Conservation (phyloP, 37 sponge, comb jelly and placozoan genomes). For the Chondrosia reniformis region DNA sequence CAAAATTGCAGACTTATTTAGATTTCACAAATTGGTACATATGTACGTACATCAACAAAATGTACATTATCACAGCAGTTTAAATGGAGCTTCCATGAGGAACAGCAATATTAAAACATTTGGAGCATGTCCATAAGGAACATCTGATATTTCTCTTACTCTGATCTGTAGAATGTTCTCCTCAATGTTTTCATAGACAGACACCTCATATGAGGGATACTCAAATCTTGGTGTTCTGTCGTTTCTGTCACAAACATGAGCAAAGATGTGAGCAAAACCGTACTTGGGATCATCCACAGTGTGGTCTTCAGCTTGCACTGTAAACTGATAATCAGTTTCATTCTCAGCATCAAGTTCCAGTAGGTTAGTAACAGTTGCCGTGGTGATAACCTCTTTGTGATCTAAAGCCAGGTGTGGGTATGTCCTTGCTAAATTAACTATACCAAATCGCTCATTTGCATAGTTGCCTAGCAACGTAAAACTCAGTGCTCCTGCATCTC, state of each 20-base stretch:
- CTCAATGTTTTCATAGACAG: not conserved
- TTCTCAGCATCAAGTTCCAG: not conserved
- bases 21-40: too few relatives aligned
- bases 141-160: too few relatives aligned
- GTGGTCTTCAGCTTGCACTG: not conserved
- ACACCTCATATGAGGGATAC: not conserved
- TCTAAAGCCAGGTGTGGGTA: slow-evolving; percentile 36
- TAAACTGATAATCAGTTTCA: not conserved
- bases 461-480: not conserved
- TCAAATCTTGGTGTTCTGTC: slow-evolving; percentile 1
- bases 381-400: not conserved
- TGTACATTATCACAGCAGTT: too few relatives aligned
- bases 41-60: too few relatives aligned
- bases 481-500: slow-evolving; percentile 7
- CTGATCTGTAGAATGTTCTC: not conserved
- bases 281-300: not conserved
- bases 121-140: too few relatives aligned
- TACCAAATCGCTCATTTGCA: not conserved
- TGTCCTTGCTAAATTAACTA: slow-evolving; percentile 33
- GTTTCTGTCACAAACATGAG: slow-evolving; percentile 1
- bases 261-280: not conserved
- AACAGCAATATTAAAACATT: too few relatives aligned
- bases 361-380: not conserved
- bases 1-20: too few relatives aligned
- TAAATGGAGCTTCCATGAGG: too few relatives aligned